Base-by-base conservation (phyloP, 2,113 vertebrate genomes). In the Hippoglossus stenolepis region DNA sequence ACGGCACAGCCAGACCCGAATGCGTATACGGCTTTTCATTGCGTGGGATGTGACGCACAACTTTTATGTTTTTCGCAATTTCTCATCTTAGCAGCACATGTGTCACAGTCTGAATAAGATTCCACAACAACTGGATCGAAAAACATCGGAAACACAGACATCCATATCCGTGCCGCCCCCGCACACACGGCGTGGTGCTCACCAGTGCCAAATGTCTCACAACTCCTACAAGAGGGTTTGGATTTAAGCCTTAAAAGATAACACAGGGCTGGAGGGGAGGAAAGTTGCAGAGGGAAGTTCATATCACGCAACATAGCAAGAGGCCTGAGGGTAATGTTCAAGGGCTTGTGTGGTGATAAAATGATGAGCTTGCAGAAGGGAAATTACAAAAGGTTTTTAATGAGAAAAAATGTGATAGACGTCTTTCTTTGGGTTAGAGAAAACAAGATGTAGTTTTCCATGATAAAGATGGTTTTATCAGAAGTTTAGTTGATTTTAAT, bases 21-120 rank as follows among this genome's bases (percentile, higher is more conserved):
- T 86, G 85, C 87, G 75, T 85, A 87, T 84, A 87, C 73, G 59
- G 78, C 79, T 71, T 64, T 65, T 84, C 66, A 71, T 92, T 86
- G 87, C 89, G 85, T 92, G 91, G 90, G 91, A 90, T 54, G 75
- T 90, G 85, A 84, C 88, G 80, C 90, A 87, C 87, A 89, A 86
- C 63, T 85, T 93, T 92, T 92, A 89, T 87, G 79, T 77, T 65
- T 23, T 77, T 83, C 58, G 51, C 80, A 70, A 73, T 72, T 88
- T 88, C 78, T 86, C 85, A 89, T 90, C 83, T 87, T 82, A 87
- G 84, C 81, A 85, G 87, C 89, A 93, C 91, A 89, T 91, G 90
- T 91, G 87, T 88, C 78, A 49, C 89, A 85, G 75, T 85, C 90
- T 75, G 82, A 88, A 82, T 73, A 77, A 84, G 87, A 92, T 87